phyloP scores from a whole-genome alignment of 2,888 invertebrate species.

The Steinernema hermaphroditum region DNA sequence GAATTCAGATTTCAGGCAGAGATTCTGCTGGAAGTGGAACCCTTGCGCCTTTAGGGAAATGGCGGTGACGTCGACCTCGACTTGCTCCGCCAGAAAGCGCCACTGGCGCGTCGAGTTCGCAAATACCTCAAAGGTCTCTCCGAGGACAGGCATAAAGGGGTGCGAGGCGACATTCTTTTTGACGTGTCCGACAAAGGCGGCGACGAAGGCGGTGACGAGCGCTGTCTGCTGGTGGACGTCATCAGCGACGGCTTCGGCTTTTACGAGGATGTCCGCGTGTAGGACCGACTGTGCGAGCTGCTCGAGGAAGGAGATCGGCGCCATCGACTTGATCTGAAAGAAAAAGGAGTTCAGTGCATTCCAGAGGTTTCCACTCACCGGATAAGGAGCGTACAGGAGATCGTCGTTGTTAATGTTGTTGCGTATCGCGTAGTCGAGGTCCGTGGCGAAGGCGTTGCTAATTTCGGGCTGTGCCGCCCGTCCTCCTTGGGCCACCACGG shows the following conservation, averaged over 20 bases:
- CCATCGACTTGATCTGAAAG: conserved; percentile 7
- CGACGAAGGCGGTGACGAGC: not conserved
- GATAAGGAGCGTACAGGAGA: not conserved
- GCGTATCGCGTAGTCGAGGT: not conserved
- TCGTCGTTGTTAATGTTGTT: conserved; percentile 20
- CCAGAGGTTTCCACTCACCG: conserved; percentile 2
- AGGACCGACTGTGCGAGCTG: conserved; percentile 5
- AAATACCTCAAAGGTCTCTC: conserved; percentile 2
- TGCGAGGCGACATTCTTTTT: not conserved
- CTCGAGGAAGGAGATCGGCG: conserved; percentile 1
- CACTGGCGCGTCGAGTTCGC: not conserved
- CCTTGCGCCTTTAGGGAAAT: not conserved
- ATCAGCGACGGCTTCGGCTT: not conserved
- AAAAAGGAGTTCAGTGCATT: not conserved
- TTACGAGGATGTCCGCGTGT: not conserved
- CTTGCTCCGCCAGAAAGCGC: conserved; percentile 13
- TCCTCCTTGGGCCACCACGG: not conserved
- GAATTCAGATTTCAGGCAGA: not conserved
- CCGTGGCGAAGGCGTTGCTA: not conserved
- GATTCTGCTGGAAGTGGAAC: conserved; percentile 27
- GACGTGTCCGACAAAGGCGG: not conserved
- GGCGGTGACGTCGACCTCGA: conserved; percentile 6
- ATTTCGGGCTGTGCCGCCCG: not conserved
- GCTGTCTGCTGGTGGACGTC: conserved; percentile 6
- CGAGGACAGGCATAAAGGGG: conserved; percentile 19